Conservation (phyloP, 2,113 vertebrate species). For the Stigmatopora nigra region DNA sequence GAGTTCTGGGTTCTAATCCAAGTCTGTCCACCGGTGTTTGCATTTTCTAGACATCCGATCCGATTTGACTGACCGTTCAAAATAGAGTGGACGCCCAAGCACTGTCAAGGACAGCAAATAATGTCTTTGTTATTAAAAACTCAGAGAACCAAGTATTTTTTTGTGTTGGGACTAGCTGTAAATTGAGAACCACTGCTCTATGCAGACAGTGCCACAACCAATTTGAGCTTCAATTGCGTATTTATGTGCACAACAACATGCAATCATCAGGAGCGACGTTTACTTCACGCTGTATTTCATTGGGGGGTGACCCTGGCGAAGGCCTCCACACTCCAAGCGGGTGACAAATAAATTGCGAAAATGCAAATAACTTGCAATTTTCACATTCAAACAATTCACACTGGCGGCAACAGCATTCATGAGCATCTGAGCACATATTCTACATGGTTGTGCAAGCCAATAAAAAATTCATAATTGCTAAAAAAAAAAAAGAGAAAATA, state of each 20-base stretch:
- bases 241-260: background rate
- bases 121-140: background rate
- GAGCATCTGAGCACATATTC: slow-evolving; percentile 6
- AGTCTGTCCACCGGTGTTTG: too few species aligned
- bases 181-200: background rate
- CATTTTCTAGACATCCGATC: too few species aligned
- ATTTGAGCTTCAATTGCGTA: background rate
- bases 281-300: slow-evolving; percentile 5
- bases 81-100: background rate
- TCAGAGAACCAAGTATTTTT: too few species aligned
- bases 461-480: slow-evolving; percentile 5
- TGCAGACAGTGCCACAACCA: background rate
- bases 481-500: slow-evolving; percentile 3
- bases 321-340: slow-evolving; percentile 3
- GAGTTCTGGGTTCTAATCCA: too few species aligned
- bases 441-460: background rate
- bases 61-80: too few species aligned
- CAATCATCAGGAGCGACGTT: background rate
- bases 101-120: background rate
- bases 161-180: too few species aligned
- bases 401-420: slow-evolving; percentile 1
- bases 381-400: slow-evolving; percentile 11
- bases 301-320: slow-evolving; percentile 1
- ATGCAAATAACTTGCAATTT: slow-evolving; percentile 5
- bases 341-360: slow-evolving; percentile 6